These are phyloP conservation scores for Allacma fusca DNA, from an alignment of 2,888 invertebrate genomes.

Conservation along the genomic window DNA sequence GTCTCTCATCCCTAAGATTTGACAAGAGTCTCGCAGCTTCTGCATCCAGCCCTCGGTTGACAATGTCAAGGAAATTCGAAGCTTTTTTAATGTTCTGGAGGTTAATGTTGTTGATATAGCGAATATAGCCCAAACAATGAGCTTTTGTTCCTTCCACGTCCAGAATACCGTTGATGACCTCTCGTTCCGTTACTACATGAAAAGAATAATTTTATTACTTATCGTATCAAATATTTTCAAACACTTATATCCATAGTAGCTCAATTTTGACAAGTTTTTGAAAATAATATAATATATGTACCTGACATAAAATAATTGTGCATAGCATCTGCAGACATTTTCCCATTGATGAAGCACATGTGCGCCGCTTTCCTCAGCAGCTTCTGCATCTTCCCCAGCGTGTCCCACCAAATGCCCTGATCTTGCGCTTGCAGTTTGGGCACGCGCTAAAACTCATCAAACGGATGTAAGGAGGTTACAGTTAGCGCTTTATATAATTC, in stretches of 20 bases:
- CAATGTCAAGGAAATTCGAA: conserved; percentile 92
- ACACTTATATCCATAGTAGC: no score
- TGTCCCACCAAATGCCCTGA: conserved; percentile 98
- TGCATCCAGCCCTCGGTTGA: conserved; percentile 88
- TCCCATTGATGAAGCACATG: conserved; percentile 82
- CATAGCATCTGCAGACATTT: conserved; percentile 90
- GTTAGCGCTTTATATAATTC: no score
- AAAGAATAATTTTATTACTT: no score
- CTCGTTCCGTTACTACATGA: conserved; percentile 96
- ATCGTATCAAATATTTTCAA: no score
- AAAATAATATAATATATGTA: conserved; percentile 64
- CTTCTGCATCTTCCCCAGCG: conserved; percentile 92
- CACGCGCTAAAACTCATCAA: conserved; percentile 73
- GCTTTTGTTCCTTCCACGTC: conserved; percentile 94
- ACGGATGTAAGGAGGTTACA: no score
- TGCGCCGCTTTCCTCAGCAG: conserved; percentile 89
- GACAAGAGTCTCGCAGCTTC: conserved; percentile 90
- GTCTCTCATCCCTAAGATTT: conserved; percentile 86
- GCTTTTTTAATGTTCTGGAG: conserved; percentile 93
- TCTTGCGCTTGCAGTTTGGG: conserved; percentile 96
- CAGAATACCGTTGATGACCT: conserved; percentile 94
- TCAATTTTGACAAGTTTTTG: no score
- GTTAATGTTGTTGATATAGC: conserved; percentile 97
- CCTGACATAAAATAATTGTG: conserved; percentile 99
- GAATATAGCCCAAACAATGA: conserved; percentile 90